A percentile compares a stretch with the other conserved stretches of the same genome.
Conservation (phyloP, 2,888 invertebrate species). For the Thyatira batis region DNA sequence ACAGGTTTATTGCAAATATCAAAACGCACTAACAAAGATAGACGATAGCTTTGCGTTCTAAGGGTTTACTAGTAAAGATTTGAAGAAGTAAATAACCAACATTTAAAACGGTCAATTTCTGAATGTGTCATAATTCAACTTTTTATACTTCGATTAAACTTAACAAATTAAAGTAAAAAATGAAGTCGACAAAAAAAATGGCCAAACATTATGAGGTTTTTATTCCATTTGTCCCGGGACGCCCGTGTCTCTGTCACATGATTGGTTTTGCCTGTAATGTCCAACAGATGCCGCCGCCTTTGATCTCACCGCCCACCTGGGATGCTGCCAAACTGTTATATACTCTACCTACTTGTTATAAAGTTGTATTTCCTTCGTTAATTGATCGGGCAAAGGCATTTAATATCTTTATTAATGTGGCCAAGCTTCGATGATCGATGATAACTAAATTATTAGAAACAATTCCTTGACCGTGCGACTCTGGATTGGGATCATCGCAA, state of each 20-base stretch:
- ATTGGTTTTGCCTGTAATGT: slow-evolving; percentile 69
- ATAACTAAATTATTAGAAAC: slow-evolving; percentile 79
- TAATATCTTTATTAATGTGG: slow-evolving; percentile 78
- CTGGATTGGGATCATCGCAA: slow-evolving; percentile 17
- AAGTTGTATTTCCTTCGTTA: slow-evolving; percentile 7
- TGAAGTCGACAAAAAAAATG: slow-evolving; percentile 16
- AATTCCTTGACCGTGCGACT: slow-evolving; percentile 70
- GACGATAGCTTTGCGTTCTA: too few relatives aligned
- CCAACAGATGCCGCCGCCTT: slow-evolving; percentile 62
- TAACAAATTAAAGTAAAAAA: slow-evolving; percentile 19
- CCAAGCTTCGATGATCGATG: slow-evolving; percentile 74
- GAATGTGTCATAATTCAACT: slow-evolving; percentile 4
- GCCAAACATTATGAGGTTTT: slow-evolving; percentile 28
- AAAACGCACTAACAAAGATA: too few relatives aligned
- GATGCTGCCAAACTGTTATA: slow-evolving; percentile 4
- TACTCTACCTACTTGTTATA: background rate
- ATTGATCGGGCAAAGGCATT: slow-evolving; percentile 48
- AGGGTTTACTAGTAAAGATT: background rate
- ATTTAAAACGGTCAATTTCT: too few relatives aligned
- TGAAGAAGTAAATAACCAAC: too few relatives aligned
- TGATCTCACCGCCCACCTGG: slow-evolving; percentile 60
- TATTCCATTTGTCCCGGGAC: slow-evolving; percentile 30
- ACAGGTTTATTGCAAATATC: too few relatives aligned
- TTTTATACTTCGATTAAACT: slow-evolving; percentile 26
- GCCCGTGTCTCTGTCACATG: slow-evolving; percentile 61